phyloP scores from a whole-genome alignment of 2,888 invertebrate genomes.

The Mactromeris polynyma region DNA sequence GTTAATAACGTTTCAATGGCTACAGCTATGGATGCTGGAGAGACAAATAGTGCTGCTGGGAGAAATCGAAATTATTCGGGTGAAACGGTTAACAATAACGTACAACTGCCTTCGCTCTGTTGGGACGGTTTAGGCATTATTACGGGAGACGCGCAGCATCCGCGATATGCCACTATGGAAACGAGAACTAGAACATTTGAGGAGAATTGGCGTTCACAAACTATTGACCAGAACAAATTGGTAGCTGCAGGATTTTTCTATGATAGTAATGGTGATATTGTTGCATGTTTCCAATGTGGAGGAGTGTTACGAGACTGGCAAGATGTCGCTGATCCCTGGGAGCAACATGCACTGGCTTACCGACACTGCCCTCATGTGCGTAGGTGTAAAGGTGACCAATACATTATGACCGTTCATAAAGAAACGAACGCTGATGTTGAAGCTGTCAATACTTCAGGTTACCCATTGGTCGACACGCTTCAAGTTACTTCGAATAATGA shows the following conservation, averaged over 20 bases:
- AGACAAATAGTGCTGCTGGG: too few relatives aligned
- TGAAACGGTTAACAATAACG: too few relatives aligned
- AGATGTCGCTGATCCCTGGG: neutral
- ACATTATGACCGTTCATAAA: neutral
- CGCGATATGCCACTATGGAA: neutral
- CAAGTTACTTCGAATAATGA: neutral
- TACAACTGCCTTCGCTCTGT: neutral
- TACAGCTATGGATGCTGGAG: neutral
- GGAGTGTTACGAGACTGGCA: slow-evolving; percentile 12
- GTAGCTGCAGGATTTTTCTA: slow-evolving; percentile 11
- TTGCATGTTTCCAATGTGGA: slow-evolving; percentile 6
- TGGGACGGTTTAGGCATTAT: neutral
- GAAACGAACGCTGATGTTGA: neutral
- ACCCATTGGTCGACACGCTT: neutral
- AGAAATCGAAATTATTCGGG: too few relatives aligned
- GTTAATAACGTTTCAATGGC: too few relatives aligned
- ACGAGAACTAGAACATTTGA: neutral
- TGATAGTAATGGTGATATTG: neutral
- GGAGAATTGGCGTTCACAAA: neutral
- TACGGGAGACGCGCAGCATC: neutral
- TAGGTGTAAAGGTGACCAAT: slow-evolving; percentile 12
- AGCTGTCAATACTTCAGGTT: neutral
- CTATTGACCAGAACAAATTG: neutral
- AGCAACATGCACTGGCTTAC: neutral
- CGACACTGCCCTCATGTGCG: slow-evolving; percentile 1